phyloP scores from a whole-genome alignment of 2,888 invertebrate genomes.

The Dicyrtoma fusca region DNA sequence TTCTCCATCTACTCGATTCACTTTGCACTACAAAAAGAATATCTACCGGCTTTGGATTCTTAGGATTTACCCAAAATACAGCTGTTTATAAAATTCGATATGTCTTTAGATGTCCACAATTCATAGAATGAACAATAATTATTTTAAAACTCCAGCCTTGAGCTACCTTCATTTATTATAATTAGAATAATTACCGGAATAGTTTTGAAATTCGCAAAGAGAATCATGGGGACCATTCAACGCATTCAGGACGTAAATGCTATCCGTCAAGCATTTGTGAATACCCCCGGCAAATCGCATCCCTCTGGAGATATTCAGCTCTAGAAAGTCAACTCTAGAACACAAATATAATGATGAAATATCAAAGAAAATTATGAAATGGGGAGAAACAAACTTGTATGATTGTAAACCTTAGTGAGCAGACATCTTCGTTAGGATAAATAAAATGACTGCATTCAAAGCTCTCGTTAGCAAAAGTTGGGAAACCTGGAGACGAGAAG shows the following conservation, averaged over 20 bases:
- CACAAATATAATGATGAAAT: neutral
- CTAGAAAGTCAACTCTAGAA: slow-evolving; percentile 58
- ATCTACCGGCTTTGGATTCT: slow-evolving; percentile 43
- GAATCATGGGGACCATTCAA: slow-evolving; percentile 47
- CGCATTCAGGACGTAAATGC: slow-evolving; percentile 44
- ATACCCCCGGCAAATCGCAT: slow-evolving; percentile 46
- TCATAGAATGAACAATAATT: neutral
- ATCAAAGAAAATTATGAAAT: neutral
- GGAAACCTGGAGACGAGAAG: slow-evolving; percentile 58
- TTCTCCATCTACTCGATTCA: slow-evolving; percentile 56
- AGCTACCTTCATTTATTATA: too few relatives aligned
- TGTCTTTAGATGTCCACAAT: too few relatives aligned
- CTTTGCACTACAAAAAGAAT: slow-evolving; percentile 50
- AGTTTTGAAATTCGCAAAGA: slow-evolving; percentile 52
- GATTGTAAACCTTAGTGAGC: slow-evolving; percentile 59
- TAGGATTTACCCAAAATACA: slow-evolving; percentile 44
- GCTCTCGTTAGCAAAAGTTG: slow-evolving; percentile 57
- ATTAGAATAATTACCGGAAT: slow-evolving; percentile 45
- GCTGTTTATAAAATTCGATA: slow-evolving; percentile 29
- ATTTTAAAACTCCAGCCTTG: too few relatives aligned
- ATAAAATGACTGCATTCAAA: slow-evolving; percentile 59
- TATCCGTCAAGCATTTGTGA: slow-evolving; percentile 49
- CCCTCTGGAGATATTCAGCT: slow-evolving; percentile 57
- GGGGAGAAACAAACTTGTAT: too few relatives aligned
- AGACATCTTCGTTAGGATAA: slow-evolving; percentile 57